Evolutionary conservation across 2,888 invertebrate genomes (phyloP).

Genomic region (Ischnus inquisitorius): DNA sequence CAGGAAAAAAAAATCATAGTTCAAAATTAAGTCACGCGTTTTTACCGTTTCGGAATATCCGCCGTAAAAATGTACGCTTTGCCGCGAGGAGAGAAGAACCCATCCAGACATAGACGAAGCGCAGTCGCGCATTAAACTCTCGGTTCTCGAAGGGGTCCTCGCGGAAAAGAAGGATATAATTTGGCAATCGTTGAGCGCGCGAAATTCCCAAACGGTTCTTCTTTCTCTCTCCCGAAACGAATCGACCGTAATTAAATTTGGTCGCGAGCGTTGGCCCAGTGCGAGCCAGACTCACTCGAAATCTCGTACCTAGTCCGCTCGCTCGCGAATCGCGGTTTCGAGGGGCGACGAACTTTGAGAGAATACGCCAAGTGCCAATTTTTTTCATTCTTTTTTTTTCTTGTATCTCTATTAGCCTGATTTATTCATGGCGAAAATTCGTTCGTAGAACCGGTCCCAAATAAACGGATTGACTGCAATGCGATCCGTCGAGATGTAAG

Average conservation of each 20-base stretch:
- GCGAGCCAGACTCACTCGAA: neutral
- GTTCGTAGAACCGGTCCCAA: neutral
- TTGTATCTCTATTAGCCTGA: neutral
- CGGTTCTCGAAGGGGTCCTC: neutral
- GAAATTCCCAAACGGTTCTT: neutral
- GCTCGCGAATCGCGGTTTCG: neutral
- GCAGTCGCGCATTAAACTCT: neutral
- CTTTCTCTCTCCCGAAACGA: conserved; percentile 25
- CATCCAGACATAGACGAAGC: neutral
- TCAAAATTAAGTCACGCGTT: no score
- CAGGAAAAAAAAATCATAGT: no score
- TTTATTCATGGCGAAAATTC: conserved; percentile 12
- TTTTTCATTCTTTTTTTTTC: neutral
- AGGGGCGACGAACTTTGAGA: neutral
- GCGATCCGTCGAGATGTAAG: no score
- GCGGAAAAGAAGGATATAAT: conserved; percentile 11
- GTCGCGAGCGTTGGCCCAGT: neutral
- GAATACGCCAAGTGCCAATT: neutral
- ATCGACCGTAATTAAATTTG: conserved; percentile 28
- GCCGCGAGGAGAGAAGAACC: no score
- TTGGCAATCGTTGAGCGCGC: conserved; percentile 10
- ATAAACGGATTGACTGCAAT: neutral
- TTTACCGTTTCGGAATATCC: no score
- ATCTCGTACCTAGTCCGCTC: no score
- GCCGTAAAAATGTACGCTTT: no score